Base-by-base conservation (phyloP, 1,140 invertebrate genomes). In the Zaprionus capensis region DNA sequence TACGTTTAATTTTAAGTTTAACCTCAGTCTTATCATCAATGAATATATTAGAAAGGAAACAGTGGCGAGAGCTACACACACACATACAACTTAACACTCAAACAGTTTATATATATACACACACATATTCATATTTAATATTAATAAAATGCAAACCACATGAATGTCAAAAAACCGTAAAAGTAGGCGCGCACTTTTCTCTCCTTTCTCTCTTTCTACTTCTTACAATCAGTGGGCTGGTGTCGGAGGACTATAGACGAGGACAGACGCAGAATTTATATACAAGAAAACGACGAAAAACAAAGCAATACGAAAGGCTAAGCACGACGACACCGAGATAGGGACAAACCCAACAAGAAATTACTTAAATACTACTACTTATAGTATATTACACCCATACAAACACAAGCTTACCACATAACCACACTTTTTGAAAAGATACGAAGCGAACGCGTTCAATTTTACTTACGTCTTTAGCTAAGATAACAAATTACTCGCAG, bases 21-120 rank as follows among this genome's bases (percentile, higher is more conserved):
- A 76, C 78, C 55, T 81, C 75, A 71, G 70, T 85, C 85, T 80
- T 85, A 80, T 91, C 59, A 80, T 91, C 59, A 90, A 91, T 91
- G 85, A 78, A 90, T 57, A 82, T 61, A 81, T 83, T 81, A 65
- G 41, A 86, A 78, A 34, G 80, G 70, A 83, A 83, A 79, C 78
- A 79, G 75, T 88, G 76, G 83, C 81, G 63, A 14, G 64, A 83
- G 81, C 81, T 81, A 81, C 67, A 72, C 57, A 71, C 56, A 64
- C 56, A 69, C 68, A 49, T 26, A 56, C 49, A 67, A 77, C 44
- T 41, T 63, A 81, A 56, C 55, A 81, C 71, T 63, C 46, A 71
- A 81, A 84, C 74, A 56, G 41, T 59, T 70, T 63, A 63, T 63
- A 77, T 44, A 65, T 53, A 65, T 64, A 68, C 46, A 55, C 20